Percentiles rank a stretch among this genome's conserved stretches.
Evolutionary conservation across 1,140 invertebrate genomes (phyloP).

Genomic region (Archivesica marissinica): DNA sequence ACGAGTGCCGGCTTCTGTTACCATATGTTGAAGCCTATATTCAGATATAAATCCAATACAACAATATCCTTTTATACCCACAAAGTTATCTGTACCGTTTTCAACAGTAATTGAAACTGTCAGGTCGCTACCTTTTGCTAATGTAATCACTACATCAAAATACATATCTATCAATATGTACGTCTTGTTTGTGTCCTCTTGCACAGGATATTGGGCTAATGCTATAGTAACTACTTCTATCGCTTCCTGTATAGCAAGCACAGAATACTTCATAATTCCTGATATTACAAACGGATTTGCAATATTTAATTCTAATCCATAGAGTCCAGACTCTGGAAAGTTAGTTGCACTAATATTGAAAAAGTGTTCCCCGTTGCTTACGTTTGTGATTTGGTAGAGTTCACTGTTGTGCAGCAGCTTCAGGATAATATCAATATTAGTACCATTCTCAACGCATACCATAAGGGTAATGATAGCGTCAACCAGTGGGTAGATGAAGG

Average conservation of each 20-base stretch:
- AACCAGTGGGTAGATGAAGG: background rate
- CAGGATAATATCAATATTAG: background rate
- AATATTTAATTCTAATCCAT: background rate
- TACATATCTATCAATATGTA: background rate
- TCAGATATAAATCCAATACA: background rate
- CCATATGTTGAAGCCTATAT: background rate
- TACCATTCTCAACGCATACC: background rate
- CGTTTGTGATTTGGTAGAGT: background rate
- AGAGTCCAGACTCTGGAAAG: background rate
- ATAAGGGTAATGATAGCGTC: background rate
- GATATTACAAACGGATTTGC: background rate
- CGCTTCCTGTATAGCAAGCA: background rate
- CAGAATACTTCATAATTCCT: background rate
- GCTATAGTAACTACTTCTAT: background rate
- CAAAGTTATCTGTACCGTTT: background rate
- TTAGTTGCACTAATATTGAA: background rate
- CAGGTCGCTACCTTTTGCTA: background rate
- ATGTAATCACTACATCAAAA: background rate
- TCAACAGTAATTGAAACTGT: background rate
- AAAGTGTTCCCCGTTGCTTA: background rate
- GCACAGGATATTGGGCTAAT: background rate
- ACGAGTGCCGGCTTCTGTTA: background rate
- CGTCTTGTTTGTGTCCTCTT: background rate
- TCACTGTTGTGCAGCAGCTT: background rate
- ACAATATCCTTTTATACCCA: background rate